Percentiles rank a stretch among this genome's conserved stretches.
Conservation (phyloP, 2,797 vertebrate species). For the Rhyacichthys aspro region DNA sequence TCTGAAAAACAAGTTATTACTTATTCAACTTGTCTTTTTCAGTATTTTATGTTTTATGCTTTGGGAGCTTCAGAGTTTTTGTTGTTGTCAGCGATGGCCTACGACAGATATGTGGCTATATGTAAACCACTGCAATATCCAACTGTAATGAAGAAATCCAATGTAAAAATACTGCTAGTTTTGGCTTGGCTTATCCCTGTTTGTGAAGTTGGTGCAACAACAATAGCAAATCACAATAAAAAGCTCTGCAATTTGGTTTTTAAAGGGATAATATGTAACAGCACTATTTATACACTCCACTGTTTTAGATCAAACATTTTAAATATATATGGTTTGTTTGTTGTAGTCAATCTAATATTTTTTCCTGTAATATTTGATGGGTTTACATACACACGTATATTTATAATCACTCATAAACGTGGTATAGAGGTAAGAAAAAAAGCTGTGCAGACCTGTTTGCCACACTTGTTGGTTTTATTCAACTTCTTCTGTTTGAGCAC, state of each 20-base stretch:
- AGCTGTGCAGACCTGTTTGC: background rate
- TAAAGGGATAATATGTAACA: conserved; percentile 23
- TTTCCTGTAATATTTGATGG: background rate
- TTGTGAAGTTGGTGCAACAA: background rate
- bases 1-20: conserved; percentile 25
- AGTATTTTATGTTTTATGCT: conserved; percentile 4
- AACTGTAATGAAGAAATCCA: conserved; percentile 22
- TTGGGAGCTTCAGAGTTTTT: conserved; percentile 20
- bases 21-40: conserved; percentile 14
- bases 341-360: background rate
- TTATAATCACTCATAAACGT: background rate
- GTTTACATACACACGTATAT: background rate
- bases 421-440: background rate
- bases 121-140: conserved; percentile 31
- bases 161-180: background rate
- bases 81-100: conserved; percentile 40
- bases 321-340: background rate
- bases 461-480: conserved; percentile 15
- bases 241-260: conserved; percentile 1
- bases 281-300: background rate
- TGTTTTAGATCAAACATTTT: background rate
- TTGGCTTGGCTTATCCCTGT: background rate
- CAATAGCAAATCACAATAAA: background rate
- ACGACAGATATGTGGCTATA: conserved; percentile 47
- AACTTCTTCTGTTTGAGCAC: conserved; percentile 21